phyloP scores from a whole-genome alignment of 2,797 vertebrate species.

The Luscinia luscinia region DNA sequence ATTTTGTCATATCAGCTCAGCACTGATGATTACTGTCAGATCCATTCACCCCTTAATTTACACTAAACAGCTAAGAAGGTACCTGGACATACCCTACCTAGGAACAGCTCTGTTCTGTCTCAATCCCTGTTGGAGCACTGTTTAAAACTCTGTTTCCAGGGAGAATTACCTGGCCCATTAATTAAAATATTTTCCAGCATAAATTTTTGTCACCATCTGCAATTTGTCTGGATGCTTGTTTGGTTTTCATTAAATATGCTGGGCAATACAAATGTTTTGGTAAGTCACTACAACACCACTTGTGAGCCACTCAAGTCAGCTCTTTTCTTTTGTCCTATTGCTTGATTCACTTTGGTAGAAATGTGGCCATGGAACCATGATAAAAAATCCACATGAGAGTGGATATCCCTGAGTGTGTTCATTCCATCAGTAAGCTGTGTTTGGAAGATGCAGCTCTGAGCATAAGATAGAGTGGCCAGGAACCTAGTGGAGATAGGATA shows the following conservation, averaged over 20 bases:
- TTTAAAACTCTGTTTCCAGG: not conserved
- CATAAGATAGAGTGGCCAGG: not conserved
- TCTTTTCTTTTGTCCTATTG: not conserved
- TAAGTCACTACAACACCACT: not conserved
- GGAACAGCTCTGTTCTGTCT: not conserved
- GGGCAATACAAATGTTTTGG: not conserved
- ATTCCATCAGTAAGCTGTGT: not conserved
- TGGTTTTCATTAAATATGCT: not conserved
- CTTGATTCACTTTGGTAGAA: not conserved
- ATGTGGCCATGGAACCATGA: not conserved
- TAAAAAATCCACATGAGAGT: not conserved
- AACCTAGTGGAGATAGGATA: not conserved
- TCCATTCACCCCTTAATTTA: not conserved
- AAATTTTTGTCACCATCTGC: not conserved
- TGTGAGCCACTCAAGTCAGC: not conserved
- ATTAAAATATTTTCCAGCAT: not conserved
- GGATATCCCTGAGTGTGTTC: not conserved
- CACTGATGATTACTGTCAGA: not conserved
- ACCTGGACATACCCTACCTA: not conserved
- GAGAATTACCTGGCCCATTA: not conserved
- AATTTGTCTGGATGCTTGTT: not conserved
- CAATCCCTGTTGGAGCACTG: not conserved
- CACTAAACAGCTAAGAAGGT: not conserved
- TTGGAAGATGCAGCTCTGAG: not conserved
- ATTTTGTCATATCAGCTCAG: not conserved